Evolutionary conservation across 1,140 invertebrate species (phyloP), one percentile per base, ranked within the genome.

Genomic region (Trachelipus rathkii): DNA sequence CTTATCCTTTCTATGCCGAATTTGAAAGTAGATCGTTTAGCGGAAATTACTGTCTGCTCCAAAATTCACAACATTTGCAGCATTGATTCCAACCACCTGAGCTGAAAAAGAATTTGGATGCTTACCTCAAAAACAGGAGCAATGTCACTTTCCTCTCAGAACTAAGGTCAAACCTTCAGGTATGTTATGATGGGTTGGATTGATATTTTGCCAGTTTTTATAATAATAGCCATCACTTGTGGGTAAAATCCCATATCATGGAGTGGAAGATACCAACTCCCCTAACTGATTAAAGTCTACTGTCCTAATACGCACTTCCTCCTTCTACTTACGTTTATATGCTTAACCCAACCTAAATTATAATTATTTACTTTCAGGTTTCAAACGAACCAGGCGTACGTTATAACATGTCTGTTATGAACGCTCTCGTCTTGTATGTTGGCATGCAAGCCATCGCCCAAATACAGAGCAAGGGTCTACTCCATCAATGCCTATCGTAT

Each of bases 1-100:
- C 97, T 0, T 97, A 99, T 89, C 97, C 97, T 0, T 98, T 99
- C n/a, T 84, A 98, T 95, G 33, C 95, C 95, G 0, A 98, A 98
- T 84, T 84, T 97, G n/a, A 95, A 97, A 83, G 95, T 99, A 9
- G 97, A 99, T 83, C 91, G 96, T 87, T 86, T 99, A 10, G 89
- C 93, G 33, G 96, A 91, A 79, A 91, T 97, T 81, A 88, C 90
- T n/a, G 84, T 86, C 76, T 86, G n/a, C 95, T 0, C 97, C 97
- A 89, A 95, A 70, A 94, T 97, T 24, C 88, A 95, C 6, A 92
- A 19, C 97, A 97, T 84, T 95, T 83, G 89, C 91, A 0, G 89
- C 90, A 0, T 90, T 94, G 83, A 97, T 98, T 70, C n/a, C 93
- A 95, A 78, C 92, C 95, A 13, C 84, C 89, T 0, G 90, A 89